Evolutionary conservation across 2,797 vertebrate genomes (phyloP).

Genomic region (Enteromius unitaeniatus): DNA sequence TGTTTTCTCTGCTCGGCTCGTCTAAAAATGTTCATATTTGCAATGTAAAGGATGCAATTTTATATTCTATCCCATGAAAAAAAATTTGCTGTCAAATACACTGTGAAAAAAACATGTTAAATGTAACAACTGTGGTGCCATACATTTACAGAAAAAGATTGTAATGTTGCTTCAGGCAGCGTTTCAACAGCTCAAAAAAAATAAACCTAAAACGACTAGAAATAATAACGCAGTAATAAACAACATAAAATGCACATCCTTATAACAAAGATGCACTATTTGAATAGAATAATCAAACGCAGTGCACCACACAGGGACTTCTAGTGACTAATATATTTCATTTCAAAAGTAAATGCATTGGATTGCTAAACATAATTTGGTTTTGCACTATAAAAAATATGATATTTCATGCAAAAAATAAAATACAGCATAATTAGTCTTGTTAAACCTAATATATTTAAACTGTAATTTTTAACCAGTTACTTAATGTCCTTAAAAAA

Average conservation of each 20-base stretch:
- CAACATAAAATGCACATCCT: background rate
- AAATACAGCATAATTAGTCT: background rate
- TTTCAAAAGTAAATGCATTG: background rate
- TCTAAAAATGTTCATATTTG: constrained; percentile 41
- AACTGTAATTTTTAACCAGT: too few relatives aligned
- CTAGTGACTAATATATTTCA: background rate
- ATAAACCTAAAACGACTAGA: background rate
- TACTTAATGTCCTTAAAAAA: too few relatives aligned
- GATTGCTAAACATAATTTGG: background rate
- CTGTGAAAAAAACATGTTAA: constrained; percentile 15
- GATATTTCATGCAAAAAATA: background rate
- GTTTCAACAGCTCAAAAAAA: background rate
- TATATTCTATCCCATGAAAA: background rate
- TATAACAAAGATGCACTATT: background rate
- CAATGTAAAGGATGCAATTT: background rate
- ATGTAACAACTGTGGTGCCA: constrained; percentile 1
- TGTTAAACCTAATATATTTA: background rate
- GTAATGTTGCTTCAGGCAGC: background rate
- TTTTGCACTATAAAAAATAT: background rate
- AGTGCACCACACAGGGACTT: background rate
- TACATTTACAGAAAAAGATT: background rate
- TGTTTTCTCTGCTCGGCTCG: constrained; percentile 38
- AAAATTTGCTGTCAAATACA: constrained; percentile 9
- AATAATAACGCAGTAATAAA: background rate
- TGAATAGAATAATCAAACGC: background rate